Percentiles rank a stretch among this genome's conserved stretches.
Evolutionary conservation across 2,113 vertebrate species (phyloP).

Genomic region (Neogobius melanostomus): DNA sequence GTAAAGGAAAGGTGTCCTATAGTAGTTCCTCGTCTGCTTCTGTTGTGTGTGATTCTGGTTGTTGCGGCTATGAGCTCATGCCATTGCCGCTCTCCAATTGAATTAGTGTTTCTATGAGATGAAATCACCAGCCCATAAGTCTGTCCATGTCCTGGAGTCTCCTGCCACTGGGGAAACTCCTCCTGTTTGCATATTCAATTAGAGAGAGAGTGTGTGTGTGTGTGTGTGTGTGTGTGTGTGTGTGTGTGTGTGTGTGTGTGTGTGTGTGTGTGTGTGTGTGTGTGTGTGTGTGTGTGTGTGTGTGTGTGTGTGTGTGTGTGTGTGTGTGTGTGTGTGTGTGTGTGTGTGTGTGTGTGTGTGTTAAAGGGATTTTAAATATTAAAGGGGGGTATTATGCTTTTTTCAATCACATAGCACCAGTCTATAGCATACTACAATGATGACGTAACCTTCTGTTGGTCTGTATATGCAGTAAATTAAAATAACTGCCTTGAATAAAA

Average conservation of each 20-base stretch:
- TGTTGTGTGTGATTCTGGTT: conserved; percentile 3
- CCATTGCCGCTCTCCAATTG: conserved; percentile 41
- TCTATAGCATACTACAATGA: too few relatives aligned
- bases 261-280: conserved; percentile 20
- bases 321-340: not conserved
- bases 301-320: not conserved
- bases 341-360: conserved; percentile 11
- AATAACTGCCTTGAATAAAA: too few relatives aligned
- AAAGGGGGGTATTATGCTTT: too few relatives aligned
- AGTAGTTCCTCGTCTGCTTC: conserved; percentile 1
- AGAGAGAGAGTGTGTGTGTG: not conserved
- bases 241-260: conserved; percentile 21
- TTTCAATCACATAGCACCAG: too few relatives aligned
- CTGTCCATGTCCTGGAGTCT: conserved; percentile 15
- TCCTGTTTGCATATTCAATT: not conserved
- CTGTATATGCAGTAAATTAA: too few relatives aligned
- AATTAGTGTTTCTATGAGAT: conserved; percentile 54
- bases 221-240: conserved; percentile 11
- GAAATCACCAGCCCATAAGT: conserved; percentile 34
- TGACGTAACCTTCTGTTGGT: too few relatives aligned
- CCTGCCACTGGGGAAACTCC: not conserved
- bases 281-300: not conserved
- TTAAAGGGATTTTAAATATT: too few relatives aligned
- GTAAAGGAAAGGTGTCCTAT: too few relatives aligned
- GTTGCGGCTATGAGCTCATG: conserved; percentile 48